These are phyloP conservation scores for Oeneis ivallda DNA, from an alignment of 2,888 invertebrate genomes.

Conservation along the genomic window DNA sequence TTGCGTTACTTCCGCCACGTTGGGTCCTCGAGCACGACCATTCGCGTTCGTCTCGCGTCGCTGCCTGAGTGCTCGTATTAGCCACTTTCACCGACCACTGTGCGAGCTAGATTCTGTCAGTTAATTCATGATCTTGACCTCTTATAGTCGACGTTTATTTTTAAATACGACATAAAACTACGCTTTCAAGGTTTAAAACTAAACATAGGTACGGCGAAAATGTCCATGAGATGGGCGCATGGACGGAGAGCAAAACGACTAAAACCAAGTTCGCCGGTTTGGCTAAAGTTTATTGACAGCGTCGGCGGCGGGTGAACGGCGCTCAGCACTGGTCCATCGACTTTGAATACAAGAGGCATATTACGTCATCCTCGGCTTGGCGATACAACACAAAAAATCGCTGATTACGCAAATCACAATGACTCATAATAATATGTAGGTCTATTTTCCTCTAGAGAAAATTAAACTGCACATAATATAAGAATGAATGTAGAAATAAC, in stretches of 20 bases:
- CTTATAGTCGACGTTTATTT: constrained; percentile 14
- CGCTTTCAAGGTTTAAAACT: constrained; percentile 20
- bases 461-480: too few relatives aligned
- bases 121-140: constrained; percentile 61
- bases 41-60: constrained; percentile 72
- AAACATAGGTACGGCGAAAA: constrained; percentile 1
- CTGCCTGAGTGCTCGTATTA: constrained; percentile 71
- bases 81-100: constrained; percentile 76
- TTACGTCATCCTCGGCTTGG: constrained; percentile 67
- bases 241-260: constrained; percentile 56
- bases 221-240: constrained; percentile 27
- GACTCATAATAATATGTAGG: constrained; percentile 47
- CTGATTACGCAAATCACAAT: constrained; percentile 55
- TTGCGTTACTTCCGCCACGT: constrained; percentile 76
- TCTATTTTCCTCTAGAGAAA: constrained; percentile 7
- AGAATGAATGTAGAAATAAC: not conserved
- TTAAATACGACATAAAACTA: constrained; percentile 14
- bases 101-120: constrained; percentile 59
- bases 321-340: constrained; percentile 55
- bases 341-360: constrained; percentile 53
- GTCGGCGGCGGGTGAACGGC: constrained; percentile 59
- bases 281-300: constrained; percentile 79
- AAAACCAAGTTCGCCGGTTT: constrained; percentile 65
- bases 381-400: constrained; percentile 59
- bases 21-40: constrained; percentile 55